Conservation (phyloP, 1,140 invertebrate species). For the Myzus persicae region DNA sequence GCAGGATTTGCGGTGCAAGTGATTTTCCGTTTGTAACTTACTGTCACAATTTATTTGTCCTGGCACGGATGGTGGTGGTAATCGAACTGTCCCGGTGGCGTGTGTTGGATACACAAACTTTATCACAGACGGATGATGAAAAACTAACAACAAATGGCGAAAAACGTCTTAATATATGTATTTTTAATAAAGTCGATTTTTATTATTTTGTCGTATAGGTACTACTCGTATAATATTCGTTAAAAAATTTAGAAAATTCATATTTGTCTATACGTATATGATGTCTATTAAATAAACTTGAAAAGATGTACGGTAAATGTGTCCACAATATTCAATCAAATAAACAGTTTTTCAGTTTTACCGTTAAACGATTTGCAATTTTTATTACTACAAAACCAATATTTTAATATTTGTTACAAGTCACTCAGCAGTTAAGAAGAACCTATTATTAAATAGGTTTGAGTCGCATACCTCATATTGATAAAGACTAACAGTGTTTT, state of each 20-base stretch:
- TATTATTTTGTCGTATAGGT: background rate
- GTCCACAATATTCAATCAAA: background rate
- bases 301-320: background rate
- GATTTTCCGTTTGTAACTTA: background rate
- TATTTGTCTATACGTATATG: background rate
- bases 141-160: background rate
- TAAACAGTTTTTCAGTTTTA: background rate
- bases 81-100: background rate
- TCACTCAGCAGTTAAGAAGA: background rate
- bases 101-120: background rate
- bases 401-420: background rate
- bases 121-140: background rate
- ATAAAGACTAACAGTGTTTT: background rate
- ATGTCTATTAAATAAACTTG: background rate
- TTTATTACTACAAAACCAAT: background rate
- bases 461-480: background rate
- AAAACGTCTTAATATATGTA: background rate
- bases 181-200: background rate
- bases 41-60: conserved; percentile 9
- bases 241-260: background rate
- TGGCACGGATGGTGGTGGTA: background rate
- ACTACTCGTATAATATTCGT: no score
- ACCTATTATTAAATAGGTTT: background rate
- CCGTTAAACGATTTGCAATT: background rate
- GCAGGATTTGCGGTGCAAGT: background rate